A percentile compares a stretch with the other conserved stretches of the same genome.
Conservation (phyloP, 2,113 vertebrate species). For the Centropus unirufus region DNA sequence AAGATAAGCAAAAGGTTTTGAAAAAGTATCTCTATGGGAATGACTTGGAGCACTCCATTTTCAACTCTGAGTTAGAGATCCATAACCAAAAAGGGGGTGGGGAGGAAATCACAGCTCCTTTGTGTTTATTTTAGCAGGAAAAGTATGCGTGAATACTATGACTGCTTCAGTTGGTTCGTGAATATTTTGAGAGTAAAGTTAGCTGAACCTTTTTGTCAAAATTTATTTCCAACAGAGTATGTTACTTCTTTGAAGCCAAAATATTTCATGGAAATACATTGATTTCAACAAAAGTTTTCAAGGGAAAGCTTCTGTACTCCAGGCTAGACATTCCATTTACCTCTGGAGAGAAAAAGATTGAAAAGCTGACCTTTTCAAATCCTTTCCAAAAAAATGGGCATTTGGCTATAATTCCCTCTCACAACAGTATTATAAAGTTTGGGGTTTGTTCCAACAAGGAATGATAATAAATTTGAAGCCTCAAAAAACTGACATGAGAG, state of each 20-base stretch:
- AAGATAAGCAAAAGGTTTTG: conserved; percentile 17
- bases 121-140: conserved; percentile 1
- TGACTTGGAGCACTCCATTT: background rate
- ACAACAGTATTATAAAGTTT: conserved; percentile 56
- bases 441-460: conserved; percentile 39
- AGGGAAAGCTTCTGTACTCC: conserved; percentile 47
- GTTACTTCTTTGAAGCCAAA: conserved; percentile 46
- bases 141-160: background rate
- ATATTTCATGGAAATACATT: conserved; percentile 33
- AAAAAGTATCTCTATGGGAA: background rate
- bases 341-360: conserved; percentile 54
- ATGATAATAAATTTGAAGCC: conserved; percentile 43
- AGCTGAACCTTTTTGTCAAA: conserved; percentile 45
- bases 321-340: conserved; percentile 40
- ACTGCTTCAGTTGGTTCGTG: conserved; percentile 49
- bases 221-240: conserved; percentile 34
- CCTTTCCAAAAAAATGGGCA: conserved; percentile 53
- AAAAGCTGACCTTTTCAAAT: conserved; percentile 65
- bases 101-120: background rate
- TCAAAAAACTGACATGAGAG: conserved; percentile 38
- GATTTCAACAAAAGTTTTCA: conserved; percentile 62
- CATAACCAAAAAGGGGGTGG: background rate
- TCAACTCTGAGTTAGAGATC: conserved; percentile 14
- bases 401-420: conserved; percentile 59
- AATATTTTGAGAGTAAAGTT: conserved; percentile 38